Evolutionary conservation across 2,113 vertebrate genomes (phyloP).

Genomic region (Xiphophorus maculatus): DNA sequence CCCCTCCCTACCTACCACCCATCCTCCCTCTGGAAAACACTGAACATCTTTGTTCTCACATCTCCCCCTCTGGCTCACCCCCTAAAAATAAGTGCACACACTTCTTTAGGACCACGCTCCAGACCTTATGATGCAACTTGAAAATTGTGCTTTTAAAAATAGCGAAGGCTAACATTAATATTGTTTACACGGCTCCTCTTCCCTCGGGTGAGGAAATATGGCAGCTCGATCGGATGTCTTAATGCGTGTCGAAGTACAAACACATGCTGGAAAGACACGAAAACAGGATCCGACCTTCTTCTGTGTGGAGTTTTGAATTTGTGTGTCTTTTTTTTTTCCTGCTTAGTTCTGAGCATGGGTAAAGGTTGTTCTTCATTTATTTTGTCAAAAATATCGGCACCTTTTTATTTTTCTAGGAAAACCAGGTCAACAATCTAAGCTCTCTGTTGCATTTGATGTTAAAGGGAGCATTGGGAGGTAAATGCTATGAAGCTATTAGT

Average conservation of each 20-base stretch:
- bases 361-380: not conserved
- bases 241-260: constrained; percentile 43
- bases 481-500: constrained; percentile 3
- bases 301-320: constrained; percentile 28
- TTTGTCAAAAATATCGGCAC: not conserved
- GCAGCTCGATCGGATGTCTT: constrained; percentile 50
- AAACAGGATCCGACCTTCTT: constrained; percentile 31
- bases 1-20: constrained; percentile 59
- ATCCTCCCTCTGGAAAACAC: constrained; percentile 76
- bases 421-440: constrained; percentile 17
- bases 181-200: constrained; percentile 43
- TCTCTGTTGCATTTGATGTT: constrained; percentile 33
- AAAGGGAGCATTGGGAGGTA: constrained; percentile 1
- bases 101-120: constrained; percentile 60
- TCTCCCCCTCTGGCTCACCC: constrained; percentile 43
- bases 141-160: constrained; percentile 45
- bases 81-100: constrained; percentile 58
- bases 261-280: constrained; percentile 43
- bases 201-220: constrained; percentile 46
- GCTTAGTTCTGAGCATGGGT: not conserved
- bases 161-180: constrained; percentile 13
- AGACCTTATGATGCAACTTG: constrained; percentile 47
- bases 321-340: constrained; percentile 22
- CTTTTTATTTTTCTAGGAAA: constrained; percentile 1
- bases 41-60: constrained; percentile 79